Evolutionary conservation across 2,797 vertebrate genomes (phyloP), one percentile per base, ranked within the genome.

Genomic region (Oryzias sinensis): DNA sequence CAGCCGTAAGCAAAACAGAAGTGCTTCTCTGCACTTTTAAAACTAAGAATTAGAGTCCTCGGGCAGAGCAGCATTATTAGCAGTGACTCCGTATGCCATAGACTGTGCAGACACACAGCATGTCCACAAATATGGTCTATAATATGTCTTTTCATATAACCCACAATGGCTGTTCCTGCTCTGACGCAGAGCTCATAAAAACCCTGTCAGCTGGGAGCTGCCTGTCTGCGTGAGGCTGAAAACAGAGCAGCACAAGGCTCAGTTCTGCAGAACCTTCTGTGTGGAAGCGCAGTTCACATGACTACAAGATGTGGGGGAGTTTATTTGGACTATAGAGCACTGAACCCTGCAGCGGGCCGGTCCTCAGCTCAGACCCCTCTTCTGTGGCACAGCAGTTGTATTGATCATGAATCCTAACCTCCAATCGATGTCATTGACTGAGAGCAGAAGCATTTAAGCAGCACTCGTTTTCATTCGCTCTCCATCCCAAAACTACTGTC

Each of bases 161-260:
- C 6, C 8, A 27, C 44, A 46, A 16, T 43, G 55, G 24, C 55
- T 8, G 16, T 16, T 14, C 56, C 51, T 62, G 8, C 43, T 40
- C 49, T 55, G 74, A 59, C 70, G 66, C 79, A 58, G 63, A 84
- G 72, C 79, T 89, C 79, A 88, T 87, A 83, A 85, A 83, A 75
- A 50, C 9, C 20, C 16, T 46, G 52, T 75, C 81, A 77, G 58
- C 52, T 55, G 60, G 67, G 74, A 74, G 45, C 61, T 20, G 5
- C 70, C 51, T 44, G 16, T 37, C 33, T 13, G 27, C 1, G 27
- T 6, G 27, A 27, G 27, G 27, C 27, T 27, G 27, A 55, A 62
- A 74, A 65, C 49, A 79, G 70, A 59, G 52, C 49, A 51, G 69
- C 14, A 4, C 6, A 49, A 59, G 72, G 22, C 65, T 43, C 17